Evolutionary conservation across 2,888 invertebrate genomes (phyloP), one percentile per base, ranked within the genome.

Genomic region (Oligia latruncula): DNA sequence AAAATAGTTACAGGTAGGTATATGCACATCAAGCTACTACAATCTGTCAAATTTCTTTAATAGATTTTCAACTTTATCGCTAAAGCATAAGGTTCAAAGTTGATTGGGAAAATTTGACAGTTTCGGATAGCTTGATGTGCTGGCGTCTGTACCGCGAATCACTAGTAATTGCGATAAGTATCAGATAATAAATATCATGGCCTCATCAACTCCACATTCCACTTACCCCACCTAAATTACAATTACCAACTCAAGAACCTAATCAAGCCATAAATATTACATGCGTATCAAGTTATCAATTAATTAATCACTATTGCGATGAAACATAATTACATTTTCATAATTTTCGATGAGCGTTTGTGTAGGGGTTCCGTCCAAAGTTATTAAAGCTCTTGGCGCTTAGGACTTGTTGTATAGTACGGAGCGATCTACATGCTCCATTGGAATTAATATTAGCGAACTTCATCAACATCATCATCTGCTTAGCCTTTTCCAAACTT

Each of bases 261-360:
- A 83, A 87, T 85, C 52, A 88, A 85, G 82, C 77, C 81, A 71
- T 81, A 78, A 73, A 80, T 84, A 81, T 83, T 76, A 85, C 76
- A 79, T 58, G 65, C 80, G 46, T 84, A 86, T 86, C 77, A 81
- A 83, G 82, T 89, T 82, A 82, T 74, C 73, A 77, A 76, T 72
- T 84, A 89, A 89, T 83, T 89, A 89, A 89, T 88, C 77, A 89
- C 82, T 82, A 85, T 84, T 74, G 75, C 65, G 81, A 67, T 72
- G 80, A 78, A 89, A 84, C 40, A 77, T 89, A 80, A 89, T 89
- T 84, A 87, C 80, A 70, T 81, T 88, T 82, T 89, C 83, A 85
- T 86, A 83, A 89, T 89, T 82, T 87, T 88, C 84, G 74, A 83
- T 87, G 81, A 89, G 76, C 65, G 81, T 70, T 75, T 78, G 71